These are phyloP conservation scores for Euphysa ruthae DNA, from an alignment of 30 jellyfish, hydroid and myxozoan species.

Conservation along the genomic window DNA sequence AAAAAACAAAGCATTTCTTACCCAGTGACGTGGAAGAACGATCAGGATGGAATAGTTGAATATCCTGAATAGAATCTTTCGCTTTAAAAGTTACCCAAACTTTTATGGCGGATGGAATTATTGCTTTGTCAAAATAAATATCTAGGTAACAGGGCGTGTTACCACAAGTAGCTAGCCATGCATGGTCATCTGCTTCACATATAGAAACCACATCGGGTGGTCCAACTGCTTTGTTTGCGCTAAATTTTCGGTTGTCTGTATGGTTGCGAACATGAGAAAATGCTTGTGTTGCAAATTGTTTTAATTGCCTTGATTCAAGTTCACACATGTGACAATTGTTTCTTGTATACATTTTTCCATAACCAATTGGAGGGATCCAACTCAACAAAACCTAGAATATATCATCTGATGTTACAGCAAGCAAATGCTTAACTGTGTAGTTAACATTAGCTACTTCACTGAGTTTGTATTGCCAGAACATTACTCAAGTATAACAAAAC, in stretches of 20 bases:
- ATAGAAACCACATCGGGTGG: conserved; percentile 69
- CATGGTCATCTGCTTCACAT: conserved; percentile 23
- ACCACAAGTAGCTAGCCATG: conserved; percentile 37
- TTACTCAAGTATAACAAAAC: too few species aligned
- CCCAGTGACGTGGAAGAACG: conserved; percentile 59
- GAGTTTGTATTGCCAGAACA: too few species aligned
- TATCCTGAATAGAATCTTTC: conserved; percentile 23
- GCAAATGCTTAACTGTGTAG: too few species aligned
- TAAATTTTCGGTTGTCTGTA: background rate
- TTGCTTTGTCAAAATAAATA: conserved; percentile 50
- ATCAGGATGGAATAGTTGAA: conserved; percentile 62
- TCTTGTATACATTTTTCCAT: conserved; percentile 26
- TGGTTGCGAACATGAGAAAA: conserved; percentile 1
- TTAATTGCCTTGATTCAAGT: background rate
- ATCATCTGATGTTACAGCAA: too few species aligned
- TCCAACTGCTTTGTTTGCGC: conserved; percentile 50
- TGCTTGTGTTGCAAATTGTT: conserved; percentile 19
- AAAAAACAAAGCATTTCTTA: too few species aligned
- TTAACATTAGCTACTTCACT: too few species aligned
- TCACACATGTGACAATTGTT: conserved; percentile 46
- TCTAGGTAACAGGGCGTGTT: conserved; percentile 24
- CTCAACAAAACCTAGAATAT: too few species aligned
- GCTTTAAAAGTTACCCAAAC: conserved; percentile 60
- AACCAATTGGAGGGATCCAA: conserved; percentile 77
- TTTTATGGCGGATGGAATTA: conserved; percentile 64